Conservation (phyloP, 2,113 vertebrate species). For the Ia io region DNA sequence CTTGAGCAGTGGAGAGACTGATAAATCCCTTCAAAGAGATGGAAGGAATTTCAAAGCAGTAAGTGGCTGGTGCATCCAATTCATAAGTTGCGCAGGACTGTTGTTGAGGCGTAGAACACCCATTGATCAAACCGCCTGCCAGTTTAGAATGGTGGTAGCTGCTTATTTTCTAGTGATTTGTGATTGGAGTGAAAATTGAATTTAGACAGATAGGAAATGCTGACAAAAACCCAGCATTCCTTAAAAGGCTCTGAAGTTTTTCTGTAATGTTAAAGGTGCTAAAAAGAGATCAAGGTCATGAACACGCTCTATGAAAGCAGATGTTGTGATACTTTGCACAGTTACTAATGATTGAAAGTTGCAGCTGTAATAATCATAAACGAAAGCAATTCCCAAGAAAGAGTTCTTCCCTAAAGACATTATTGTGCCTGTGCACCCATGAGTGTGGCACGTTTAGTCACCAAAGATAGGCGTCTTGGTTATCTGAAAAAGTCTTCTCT, state of each 20-base stretch:
- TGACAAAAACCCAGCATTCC: background rate
- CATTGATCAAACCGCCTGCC: background rate
- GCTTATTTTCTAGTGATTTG: conserved; percentile 25
- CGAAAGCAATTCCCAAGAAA: background rate
- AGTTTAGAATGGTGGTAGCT: background rate
- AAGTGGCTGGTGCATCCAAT: background rate
- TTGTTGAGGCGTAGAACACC: background rate
- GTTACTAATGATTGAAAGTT: background rate
- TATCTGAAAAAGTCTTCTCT: background rate
- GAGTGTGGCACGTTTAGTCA: background rate
- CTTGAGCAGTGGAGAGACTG: background rate
- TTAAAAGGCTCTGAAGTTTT: background rate
- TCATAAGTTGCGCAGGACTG: background rate
- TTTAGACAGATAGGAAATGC: conserved; percentile 16
- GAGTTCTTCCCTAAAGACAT: background rate
- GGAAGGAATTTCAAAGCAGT: background rate
- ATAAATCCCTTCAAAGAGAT: background rate
- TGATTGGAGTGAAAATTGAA: background rate
- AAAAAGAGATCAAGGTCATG: background rate
- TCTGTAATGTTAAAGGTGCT: background rate
- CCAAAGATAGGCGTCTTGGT: background rate
- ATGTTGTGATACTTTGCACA: background rate
- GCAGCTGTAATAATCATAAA: background rate
- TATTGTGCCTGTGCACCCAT: accelerated
- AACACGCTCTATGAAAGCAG: background rate